Evolutionary conservation across 2,797 vertebrate species (phyloP), one percentile per base, ranked within the genome.

Genomic region (Tachyglossus aculeatus): DNA sequence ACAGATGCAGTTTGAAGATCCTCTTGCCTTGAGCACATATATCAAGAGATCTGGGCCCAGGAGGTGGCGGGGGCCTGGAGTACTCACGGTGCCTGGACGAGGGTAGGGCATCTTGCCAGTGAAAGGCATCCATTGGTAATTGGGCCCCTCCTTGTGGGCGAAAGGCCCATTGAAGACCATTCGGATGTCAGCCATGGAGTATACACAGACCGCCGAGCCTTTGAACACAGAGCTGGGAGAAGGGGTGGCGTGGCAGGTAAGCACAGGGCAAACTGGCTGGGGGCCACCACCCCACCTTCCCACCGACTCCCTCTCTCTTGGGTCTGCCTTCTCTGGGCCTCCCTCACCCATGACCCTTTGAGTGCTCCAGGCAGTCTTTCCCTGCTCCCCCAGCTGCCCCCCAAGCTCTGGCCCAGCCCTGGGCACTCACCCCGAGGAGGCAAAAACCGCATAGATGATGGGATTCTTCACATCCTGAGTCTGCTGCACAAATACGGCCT

Each of bases 111-210:
- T 99, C 91, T 99, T 99, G 74, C 98, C 98, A 0, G 94, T 94
- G 89, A 97, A 99, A 27, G 97, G 96, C 91, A 99, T 96, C 98
- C 98, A 99, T 88, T 99, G 98, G 90, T 99, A 99, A 90, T 98
- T 98, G 73, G 98, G 98, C 15, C 98, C 98, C 69, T 99, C 98
- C 81, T 99, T 99, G 90, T 99, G 98, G 0, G 98, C 98, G 6
- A 99, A 99, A 33, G 98, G 98, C 34, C 98, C 98, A 0, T 99
- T 99, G 91, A 99, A 99, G 81, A 99, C 97, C 96, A 98, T 99
- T 22, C 98, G 96, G 52, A 99, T 98, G 86, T 99, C 98, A 0
- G 97, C 95, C 98, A 99, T 99, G 50, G 97, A 98, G 92, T 99
- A 99, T 50, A 99, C 97, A 4, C 98, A 99, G 70, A 99, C 97